phyloP scores from a whole-genome alignment of 2,888 invertebrate genomes.

The Odiellus spinosus region DNA sequence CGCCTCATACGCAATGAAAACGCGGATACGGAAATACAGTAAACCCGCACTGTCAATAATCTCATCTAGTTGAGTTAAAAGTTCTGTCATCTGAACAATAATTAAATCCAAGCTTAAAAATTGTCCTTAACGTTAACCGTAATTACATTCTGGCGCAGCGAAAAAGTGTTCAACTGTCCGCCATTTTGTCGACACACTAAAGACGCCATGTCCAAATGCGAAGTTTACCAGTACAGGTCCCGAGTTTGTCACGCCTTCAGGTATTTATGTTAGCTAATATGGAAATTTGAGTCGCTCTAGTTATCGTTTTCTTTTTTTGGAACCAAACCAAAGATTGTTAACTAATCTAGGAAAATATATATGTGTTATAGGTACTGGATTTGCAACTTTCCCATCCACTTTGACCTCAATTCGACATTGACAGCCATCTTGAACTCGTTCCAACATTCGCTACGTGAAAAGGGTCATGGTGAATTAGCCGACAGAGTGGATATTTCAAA shows the following conservation, averaged over 20 bases:
- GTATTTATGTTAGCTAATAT: too few species aligned
- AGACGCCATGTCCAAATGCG: conserved; percentile 13
- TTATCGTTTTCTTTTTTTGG: too few species aligned
- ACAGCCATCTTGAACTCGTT: conserved; percentile 31
- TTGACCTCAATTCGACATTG: conserved; percentile 36
- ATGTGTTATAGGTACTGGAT: conserved; percentile 36
- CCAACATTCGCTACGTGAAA: conserved; percentile 27
- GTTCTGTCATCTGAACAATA: too few species aligned
- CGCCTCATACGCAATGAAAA: too few species aligned
- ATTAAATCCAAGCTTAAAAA: too few species aligned
- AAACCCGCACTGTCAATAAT: too few species aligned
- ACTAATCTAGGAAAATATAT: too few species aligned
- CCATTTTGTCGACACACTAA: conserved; percentile 15
- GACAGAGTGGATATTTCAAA: conserved; percentile 34
- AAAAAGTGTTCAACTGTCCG: conserved; percentile 10
- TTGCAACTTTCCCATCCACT: conserved; percentile 37
- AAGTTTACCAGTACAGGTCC: conserved; percentile 20
- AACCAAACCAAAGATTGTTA: too few species aligned
- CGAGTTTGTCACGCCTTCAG: conserved; percentile 25
- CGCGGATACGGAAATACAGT: too few species aligned
- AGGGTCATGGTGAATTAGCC: conserved; percentile 27
- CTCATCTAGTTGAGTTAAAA: too few species aligned
- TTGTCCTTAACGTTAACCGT: conserved; percentile 7
- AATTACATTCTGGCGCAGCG: conserved; percentile 13
- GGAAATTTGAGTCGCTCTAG: too few species aligned